Conservation (phyloP, 2,797 vertebrate genomes). For the Lutjanus argentimaculatus region DNA sequence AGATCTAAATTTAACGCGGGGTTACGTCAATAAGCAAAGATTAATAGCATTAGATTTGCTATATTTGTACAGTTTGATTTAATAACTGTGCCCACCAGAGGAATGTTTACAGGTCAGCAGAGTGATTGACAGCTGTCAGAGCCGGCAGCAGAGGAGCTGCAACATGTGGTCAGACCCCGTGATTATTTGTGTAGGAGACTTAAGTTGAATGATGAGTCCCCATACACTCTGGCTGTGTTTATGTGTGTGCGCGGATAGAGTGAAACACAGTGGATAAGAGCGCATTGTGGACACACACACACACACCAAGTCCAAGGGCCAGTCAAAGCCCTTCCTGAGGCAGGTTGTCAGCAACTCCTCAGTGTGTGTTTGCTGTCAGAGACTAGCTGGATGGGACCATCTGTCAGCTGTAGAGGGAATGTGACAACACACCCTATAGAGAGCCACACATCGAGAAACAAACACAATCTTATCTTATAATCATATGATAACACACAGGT, state of each 20-base stretch:
- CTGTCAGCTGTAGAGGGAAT: slow-evolving; percentile 68
- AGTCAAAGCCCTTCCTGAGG: slow-evolving; percentile 60
- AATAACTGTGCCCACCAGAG: slow-evolving; percentile 72
- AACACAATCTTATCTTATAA: slow-evolving; percentile 53
- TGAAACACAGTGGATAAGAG: slow-evolving; percentile 50
- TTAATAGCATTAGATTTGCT: slow-evolving; percentile 78
- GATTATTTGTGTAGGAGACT: slow-evolving; percentile 85
- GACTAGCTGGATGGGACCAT: slow-evolving; percentile 75
- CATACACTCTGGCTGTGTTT: slow-evolving; percentile 52
- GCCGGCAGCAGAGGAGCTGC: slow-evolving; percentile 38
- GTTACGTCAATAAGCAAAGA: slow-evolving; percentile 80
- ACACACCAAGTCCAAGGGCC: slow-evolving; percentile 48
- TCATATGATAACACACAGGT: slow-evolving; percentile 27
- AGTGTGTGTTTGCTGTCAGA: slow-evolving; percentile 80
- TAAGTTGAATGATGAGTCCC: slow-evolving; percentile 80
- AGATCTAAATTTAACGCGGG: slow-evolving; percentile 74
- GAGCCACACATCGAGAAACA: slow-evolving; percentile 40
- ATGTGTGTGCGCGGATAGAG: slow-evolving; percentile 26
- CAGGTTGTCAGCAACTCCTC: slow-evolving; percentile 79
- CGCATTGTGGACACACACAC: slow-evolving; percentile 28
- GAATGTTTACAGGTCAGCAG: slow-evolving; percentile 74
- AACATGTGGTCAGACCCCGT: slow-evolving; percentile 69
- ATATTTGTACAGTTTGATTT: slow-evolving; percentile 82
- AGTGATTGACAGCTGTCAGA: slow-evolving; percentile 83
- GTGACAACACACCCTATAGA: slow-evolving; percentile 50